These are phyloP conservation scores for Caenorhabditis drosophilae DNA, from an alignment of 2,888 invertebrate genomes.

Conservation along the genomic window DNA sequence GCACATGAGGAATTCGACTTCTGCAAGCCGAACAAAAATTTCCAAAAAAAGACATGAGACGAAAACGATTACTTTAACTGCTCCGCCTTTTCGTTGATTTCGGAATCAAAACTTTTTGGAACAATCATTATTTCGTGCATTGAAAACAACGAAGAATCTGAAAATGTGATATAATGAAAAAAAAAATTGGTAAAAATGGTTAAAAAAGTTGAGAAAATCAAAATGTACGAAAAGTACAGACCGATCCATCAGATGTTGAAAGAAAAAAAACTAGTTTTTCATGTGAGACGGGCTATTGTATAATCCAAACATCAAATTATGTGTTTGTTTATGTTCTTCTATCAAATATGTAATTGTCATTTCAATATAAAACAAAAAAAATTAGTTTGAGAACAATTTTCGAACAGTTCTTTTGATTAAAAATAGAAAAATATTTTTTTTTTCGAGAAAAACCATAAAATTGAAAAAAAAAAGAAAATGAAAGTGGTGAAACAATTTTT, in stretches of 20 bases:
- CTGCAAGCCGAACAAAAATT: no score
- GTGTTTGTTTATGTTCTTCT: no score
- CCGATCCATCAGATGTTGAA: no score
- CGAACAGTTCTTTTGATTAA: no score
- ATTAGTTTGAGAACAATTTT: neutral
- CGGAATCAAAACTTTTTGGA: conserved; percentile 38
- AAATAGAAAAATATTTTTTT: neutral
- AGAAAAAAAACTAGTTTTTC: no score
- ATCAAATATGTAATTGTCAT: neutral
- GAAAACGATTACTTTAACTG: conserved; percentile 39
- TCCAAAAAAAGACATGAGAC: no score
- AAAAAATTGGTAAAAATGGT: no score
- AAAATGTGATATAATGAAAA: neutral
- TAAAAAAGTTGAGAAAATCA: no score
- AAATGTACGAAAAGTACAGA: neutral
- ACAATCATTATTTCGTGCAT: conserved; percentile 40
- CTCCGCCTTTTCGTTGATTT: conserved; percentile 43
- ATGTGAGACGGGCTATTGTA: no score
- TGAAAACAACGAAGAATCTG: neutral
- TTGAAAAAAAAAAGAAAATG: no score
- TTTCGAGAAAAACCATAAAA: neutral
- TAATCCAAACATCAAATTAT: no score
- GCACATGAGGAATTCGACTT: conserved; percentile 10
- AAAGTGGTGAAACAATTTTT: conserved; percentile 14
- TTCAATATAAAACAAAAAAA: neutral